Evolutionary conservation across 2,797 vertebrate genomes (phyloP).

Genomic region (Schizothorax lantsangensis): DNA sequence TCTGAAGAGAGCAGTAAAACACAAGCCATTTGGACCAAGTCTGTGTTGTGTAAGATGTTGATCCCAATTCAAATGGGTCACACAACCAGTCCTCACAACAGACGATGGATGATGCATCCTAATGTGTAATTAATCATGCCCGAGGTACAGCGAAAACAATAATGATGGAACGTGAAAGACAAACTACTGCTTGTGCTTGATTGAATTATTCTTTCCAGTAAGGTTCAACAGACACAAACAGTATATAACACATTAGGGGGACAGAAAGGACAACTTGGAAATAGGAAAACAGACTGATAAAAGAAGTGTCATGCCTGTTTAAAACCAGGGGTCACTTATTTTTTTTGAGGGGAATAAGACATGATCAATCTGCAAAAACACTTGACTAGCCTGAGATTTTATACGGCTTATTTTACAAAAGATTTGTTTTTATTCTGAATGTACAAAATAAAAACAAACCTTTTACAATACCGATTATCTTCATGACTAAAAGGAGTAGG

Average conservation of each 20-base stretch:
- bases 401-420: too few relatives aligned
- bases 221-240: background rate
- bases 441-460: too few relatives aligned
- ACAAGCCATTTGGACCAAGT: slow-evolving; percentile 17
- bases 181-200: slow-evolving; percentile 10
- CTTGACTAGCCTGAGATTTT: background rate
- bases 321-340: background rate
- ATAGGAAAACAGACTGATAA: background rate
- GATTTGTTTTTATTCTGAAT: too few relatives aligned
- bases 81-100: slow-evolving; percentile 23
- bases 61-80: slow-evolving; percentile 45
- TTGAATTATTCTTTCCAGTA: background rate
- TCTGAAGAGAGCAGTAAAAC: slow-evolving; percentile 44
- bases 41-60: slow-evolving; percentile 41
- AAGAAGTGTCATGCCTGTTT: background rate
- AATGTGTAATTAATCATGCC: slow-evolving; percentile 33
- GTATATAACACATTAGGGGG: background rate
- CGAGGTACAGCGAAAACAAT: slow-evolving; percentile 5
- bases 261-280: slow-evolving; percentile 10
- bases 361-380: background rate
- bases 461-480: too few relatives aligned
- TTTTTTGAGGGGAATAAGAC: background rate
- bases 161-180: slow-evolving; percentile 25
- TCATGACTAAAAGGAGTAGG: too few relatives aligned
- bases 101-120: slow-evolving; percentile 35